These are phyloP conservation scores for Aphelocoma californica DNA, from an alignment of 2,797 vertebrate genomes.

Conservation along the genomic window DNA sequence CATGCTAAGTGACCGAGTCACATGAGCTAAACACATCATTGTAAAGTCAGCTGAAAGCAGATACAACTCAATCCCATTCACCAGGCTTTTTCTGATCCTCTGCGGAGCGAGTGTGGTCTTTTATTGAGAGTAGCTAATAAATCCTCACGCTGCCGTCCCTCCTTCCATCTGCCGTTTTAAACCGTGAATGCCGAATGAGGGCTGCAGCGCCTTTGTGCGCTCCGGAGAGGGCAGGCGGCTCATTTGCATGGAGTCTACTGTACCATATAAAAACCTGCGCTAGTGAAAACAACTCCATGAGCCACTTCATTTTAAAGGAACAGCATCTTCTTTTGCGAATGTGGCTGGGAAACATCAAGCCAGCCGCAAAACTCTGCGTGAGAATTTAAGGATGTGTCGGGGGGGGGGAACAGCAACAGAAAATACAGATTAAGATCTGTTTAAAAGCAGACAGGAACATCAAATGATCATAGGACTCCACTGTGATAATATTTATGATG, in stretches of 20 bases:
- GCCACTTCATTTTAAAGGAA: conserved; percentile 69
- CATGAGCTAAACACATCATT: conserved; percentile 48
- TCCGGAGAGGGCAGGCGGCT: conserved; percentile 59
- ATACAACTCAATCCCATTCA: conserved; percentile 68
- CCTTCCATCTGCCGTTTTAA: conserved; percentile 75
- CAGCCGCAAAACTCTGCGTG: neutral
- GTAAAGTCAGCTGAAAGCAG: conserved; percentile 67
- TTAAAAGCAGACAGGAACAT: neutral
- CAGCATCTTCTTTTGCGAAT: conserved; percentile 16
- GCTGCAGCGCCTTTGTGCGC: conserved; percentile 74
- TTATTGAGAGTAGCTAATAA: conserved; percentile 69
- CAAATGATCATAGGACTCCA: neutral
- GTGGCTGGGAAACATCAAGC: neutral
- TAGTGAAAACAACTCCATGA: conserved; percentile 47
- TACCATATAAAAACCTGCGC: conserved; percentile 57
- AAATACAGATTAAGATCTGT: neutral
- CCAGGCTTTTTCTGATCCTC: conserved; percentile 63
- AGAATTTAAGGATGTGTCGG: neutral
- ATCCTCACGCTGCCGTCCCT: conserved; percentile 65
- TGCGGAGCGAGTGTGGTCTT: conserved; percentile 58
- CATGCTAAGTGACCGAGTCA: conserved; percentile 44
- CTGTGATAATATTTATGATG: neutral
- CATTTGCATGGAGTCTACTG: conserved; percentile 78
- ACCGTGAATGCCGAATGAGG: conserved; percentile 70
- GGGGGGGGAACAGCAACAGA: neutral